phyloP scores from a whole-genome alignment of 1,140 invertebrate genomes.

The Tenebrio molitor region DNA sequence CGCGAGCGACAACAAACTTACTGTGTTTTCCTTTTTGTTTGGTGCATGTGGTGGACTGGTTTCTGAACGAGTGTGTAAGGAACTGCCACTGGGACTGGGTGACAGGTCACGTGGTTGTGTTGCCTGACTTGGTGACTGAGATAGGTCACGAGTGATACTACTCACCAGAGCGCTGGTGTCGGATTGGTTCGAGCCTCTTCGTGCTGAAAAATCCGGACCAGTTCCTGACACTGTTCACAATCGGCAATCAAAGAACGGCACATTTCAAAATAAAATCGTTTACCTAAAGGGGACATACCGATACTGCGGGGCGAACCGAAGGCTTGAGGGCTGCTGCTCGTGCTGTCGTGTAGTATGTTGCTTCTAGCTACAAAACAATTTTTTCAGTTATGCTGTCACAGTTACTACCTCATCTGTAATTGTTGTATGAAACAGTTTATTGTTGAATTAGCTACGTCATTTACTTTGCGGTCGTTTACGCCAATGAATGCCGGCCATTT shows the following conservation, averaged over 20 bases:
- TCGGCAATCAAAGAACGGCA: background rate
- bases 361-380: slow-evolving; percentile 27
- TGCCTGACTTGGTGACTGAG: slow-evolving; percentile 68
- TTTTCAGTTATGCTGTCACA: too few relatives aligned
- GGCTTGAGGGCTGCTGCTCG: slow-evolving; percentile 70
- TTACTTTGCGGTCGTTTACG: too few relatives aligned
- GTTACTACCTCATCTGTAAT: too few relatives aligned
- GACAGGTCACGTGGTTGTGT: slow-evolving; percentile 73
- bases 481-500: too few relatives aligned
- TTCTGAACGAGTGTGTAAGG: slow-evolving; percentile 70
- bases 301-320: slow-evolving; percentile 72
- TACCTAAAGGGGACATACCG: slow-evolving; percentile 73
- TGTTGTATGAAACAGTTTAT: too few relatives aligned
- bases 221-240: slow-evolving; percentile 63
- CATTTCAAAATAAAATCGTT: slow-evolving; percentile 50
- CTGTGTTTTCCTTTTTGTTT: slow-evolving; percentile 56
- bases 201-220: slow-evolving; percentile 66
- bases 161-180: slow-evolving; percentile 76
- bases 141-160: slow-evolving; percentile 57
- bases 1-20: slow-evolving; percentile 48
- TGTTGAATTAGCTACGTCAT: too few relatives aligned
- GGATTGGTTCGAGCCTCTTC: slow-evolving; percentile 73
- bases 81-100: slow-evolving; percentile 73
- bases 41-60: slow-evolving; percentile 70
- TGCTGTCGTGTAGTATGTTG: slow-evolving; percentile 64